Percentiles rank a stretch among this genome's conserved stretches.
Evolutionary conservation across 2,113 vertebrate species (phyloP).

Genomic region (Anhinga rufa): DNA sequence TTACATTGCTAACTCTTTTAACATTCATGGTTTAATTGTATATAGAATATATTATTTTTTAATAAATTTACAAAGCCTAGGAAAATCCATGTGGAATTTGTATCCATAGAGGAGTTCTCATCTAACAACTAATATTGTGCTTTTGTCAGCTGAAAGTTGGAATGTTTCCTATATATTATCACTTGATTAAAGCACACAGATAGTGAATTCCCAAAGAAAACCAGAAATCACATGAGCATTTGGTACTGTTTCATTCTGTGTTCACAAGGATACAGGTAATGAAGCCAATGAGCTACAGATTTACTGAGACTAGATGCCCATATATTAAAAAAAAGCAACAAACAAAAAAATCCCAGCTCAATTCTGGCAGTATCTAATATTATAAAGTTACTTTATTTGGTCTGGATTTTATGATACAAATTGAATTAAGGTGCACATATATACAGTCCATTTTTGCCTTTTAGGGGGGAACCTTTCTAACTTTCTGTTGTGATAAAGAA

Average conservation of each 20-base stretch:
- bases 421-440: constrained; percentile 75
- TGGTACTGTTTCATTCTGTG: background rate
- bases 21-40: constrained; percentile 10
- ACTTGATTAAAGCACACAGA: constrained; percentile 28
- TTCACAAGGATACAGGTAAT: background rate
- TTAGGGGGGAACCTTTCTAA: constrained; percentile 73
- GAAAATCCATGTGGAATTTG: constrained; percentile 43
- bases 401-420: constrained; percentile 63
- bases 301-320: background rate
- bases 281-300: background rate
- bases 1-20: background rate
- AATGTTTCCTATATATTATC: constrained; percentile 9
- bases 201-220: constrained; percentile 12
- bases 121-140: background rate
- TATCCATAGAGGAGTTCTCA: background rate
- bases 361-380: background rate
- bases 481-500: constrained; percentile 88
- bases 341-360: background rate
- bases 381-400: constrained; percentile 71
- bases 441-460: constrained; percentile 74
- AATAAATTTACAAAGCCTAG: constrained; percentile 33
- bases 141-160: background rate
- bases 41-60: background rate
- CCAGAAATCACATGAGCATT: background rate
- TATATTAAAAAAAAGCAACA: background rate